Conservation (phyloP, 2,888 invertebrate species). For the Icerya purchasi region DNA sequence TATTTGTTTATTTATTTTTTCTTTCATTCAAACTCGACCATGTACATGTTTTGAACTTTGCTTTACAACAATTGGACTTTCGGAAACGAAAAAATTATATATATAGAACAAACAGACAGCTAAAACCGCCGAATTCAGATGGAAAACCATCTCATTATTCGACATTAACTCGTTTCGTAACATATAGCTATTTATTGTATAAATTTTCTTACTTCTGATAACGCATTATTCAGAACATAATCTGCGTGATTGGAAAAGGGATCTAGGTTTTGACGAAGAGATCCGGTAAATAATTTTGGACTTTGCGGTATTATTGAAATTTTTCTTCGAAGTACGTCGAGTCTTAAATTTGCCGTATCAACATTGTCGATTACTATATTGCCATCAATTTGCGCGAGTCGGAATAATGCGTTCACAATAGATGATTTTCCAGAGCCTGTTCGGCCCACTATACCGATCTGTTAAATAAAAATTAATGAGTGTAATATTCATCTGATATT, state of each 20-base stretch:
- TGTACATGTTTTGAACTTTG: no score
- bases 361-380: slow-evolving; percentile 45
- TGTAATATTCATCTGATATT: no score
- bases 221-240: slow-evolving; percentile 28
- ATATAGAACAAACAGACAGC: no score
- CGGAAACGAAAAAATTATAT: no score
- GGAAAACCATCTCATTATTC: no score
- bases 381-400: slow-evolving; percentile 43
- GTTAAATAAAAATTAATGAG: slow-evolving; percentile 20
- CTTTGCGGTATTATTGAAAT: slow-evolving; percentile 41
- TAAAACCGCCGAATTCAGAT: no score
- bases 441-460: slow-evolving; percentile 37
- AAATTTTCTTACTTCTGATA: slow-evolving; percentile 28
- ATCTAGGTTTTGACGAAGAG: slow-evolving; percentile 32
- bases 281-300: slow-evolving; percentile 31
- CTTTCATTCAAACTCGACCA: no score
- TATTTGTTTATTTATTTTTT: no score
- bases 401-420: slow-evolving; percentile 43
- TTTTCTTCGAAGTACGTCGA: slow-evolving; percentile 35
- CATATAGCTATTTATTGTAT: slow-evolving; percentile 12
- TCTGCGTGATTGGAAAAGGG: slow-evolving; percentile 30
- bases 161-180: no score
- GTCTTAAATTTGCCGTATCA: slow-evolving; percentile 33
- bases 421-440: slow-evolving; percentile 49
- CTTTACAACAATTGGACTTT: no score